Evolutionary conservation across 2,113 vertebrate species (phyloP), one percentile per base, ranked within the genome.

Genomic region (Setophaga coronata): DNA sequence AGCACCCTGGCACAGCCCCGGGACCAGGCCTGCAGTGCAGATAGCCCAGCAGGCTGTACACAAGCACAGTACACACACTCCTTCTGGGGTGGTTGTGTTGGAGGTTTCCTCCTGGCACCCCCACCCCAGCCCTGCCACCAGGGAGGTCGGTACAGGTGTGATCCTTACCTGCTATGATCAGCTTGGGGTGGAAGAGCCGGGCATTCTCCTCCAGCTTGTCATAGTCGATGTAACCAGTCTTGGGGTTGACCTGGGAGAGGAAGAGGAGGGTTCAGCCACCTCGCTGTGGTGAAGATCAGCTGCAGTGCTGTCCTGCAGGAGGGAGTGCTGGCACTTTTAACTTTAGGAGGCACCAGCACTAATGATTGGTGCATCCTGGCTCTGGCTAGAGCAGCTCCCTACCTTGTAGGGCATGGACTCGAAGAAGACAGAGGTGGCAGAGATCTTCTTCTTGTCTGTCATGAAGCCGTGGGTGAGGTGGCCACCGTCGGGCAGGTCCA

Each of bases 371-470:
- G 1, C 28, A 8, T 24, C 38, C 28, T 48, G 50, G 31, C 48
- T 79, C 42, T 2, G 1, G 21, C 89, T 61, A 48, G 53, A 85
- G 66, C 57, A 60, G 74, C 58, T 18, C 7, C 4, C 20, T 42
- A 99, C 99, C 99, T 99, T 99, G 90, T 99, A 99, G 2, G 99
- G 99, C 99, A 99, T 99, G 31, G 99, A 99, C 89, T 99, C 99
- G 3, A 99, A 99, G 95, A 99, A 99, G 90, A 99, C 98, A 28
- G 99, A 99, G 0, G 99, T 99, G 26, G 99, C 99, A 0, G 99
- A 99, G 93, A 99, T 99, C 94, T 98, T 99, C 97, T 99, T 99
- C 97, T 99, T 99, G 33, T 99, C 99, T 0, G 99, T 99, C 99
- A 99, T 99, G 97, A 99, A 99, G 16, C 99, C 99, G 0, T 99